Conservation (phyloP, 2,888 invertebrate genomes). For the Limnephilus rhombicus region DNA sequence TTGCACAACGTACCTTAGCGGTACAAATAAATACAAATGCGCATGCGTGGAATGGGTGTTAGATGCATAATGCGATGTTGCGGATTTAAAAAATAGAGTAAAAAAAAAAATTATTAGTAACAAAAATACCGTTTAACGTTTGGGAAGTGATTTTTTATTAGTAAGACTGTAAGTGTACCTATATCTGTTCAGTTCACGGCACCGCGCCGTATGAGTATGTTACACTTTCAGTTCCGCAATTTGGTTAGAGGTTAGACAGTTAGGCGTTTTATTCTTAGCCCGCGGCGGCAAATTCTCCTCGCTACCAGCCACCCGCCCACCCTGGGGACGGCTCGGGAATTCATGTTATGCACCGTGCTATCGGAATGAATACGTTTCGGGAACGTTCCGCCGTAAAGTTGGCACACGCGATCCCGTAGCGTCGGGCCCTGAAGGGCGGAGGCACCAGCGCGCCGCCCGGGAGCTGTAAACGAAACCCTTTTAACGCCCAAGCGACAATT, state of each 20-base stretch:
- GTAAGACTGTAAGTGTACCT: background rate
- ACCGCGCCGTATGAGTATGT: background rate
- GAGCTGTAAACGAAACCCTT: conserved; percentile 58
- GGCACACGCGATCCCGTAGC: conserved; percentile 19
- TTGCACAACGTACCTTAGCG: too few species aligned
- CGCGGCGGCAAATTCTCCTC: conserved; percentile 38
- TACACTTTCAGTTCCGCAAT: conserved; percentile 13
- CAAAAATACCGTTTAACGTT: too few species aligned
- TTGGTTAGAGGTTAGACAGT: background rate
- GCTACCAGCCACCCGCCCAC: background rate
- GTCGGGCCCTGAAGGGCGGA: conserved; percentile 27
- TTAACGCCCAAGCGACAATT: conserved; percentile 58
- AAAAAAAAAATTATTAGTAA: too few species aligned
- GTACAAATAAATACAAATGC: too few species aligned
- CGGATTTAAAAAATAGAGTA: too few species aligned
- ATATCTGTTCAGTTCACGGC: background rate
- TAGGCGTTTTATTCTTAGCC: conserved; percentile 36
- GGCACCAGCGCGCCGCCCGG: conserved; percentile 25
- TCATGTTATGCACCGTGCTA: conserved; percentile 58
- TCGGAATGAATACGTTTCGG: conserved; percentile 51
- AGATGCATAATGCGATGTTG: too few species aligned
- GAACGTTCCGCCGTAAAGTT: conserved; percentile 47
- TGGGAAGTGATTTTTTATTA: too few species aligned
- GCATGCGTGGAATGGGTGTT: too few species aligned
- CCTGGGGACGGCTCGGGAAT: conserved; percentile 55